Evolutionary conservation across 2,113 vertebrate genomes (phyloP).

Genomic region (Lonchura striata): DNA sequence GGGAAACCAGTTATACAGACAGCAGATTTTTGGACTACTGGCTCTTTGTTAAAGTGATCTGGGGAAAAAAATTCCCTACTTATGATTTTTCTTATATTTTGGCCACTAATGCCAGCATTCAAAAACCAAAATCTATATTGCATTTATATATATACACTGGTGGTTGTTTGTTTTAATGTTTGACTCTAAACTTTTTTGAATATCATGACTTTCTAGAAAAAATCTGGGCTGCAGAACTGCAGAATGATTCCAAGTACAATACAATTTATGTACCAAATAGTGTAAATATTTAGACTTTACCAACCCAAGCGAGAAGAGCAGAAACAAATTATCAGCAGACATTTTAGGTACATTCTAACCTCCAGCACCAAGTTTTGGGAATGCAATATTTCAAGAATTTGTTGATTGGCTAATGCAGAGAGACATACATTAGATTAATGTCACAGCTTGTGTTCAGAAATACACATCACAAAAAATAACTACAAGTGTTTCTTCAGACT

Average conservation of each 20-base stretch:
- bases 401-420: conserved; percentile 21
- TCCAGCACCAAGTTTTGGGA: neutral
- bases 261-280: neutral
- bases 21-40: neutral
- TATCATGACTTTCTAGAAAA: neutral
- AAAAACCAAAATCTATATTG: neutral
- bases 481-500: conserved; percentile 10
- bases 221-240: neutral
- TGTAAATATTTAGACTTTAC: neutral
- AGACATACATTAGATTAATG: conserved; percentile 51
- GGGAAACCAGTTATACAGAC: neutral
- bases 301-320: neutral
- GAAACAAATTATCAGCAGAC: neutral
- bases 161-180: neutral
- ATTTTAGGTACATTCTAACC: neutral
- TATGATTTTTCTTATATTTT: neutral
- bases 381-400: conserved; percentile 31
- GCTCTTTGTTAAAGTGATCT: neutral
- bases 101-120: neutral
- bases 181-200: neutral
- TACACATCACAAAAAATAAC: conserved; percentile 39
- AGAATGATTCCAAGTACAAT: neutral
- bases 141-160: neutral
- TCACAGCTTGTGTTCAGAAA: conserved; percentile 48
- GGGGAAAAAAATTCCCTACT: neutral